Conservation (phyloP, 2,113 vertebrate genomes). For the Hystrix brachyura region DNA sequence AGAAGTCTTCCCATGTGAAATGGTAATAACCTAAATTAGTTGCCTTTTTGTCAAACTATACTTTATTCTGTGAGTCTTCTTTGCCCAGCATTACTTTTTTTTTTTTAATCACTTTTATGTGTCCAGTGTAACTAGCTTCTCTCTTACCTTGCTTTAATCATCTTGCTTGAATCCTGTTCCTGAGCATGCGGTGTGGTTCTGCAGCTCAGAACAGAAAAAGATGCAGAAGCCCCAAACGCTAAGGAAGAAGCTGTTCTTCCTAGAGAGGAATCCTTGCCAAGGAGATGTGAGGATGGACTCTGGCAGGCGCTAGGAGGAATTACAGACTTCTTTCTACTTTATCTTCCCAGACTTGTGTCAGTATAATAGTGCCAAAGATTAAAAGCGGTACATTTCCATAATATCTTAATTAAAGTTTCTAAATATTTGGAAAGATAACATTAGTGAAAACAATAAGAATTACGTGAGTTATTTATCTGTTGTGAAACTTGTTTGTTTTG, state of each 20-base stretch:
- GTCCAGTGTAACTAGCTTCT: neutral
- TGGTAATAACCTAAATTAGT: neutral
- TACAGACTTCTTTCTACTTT: slow-evolving; percentile 1
- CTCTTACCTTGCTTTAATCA: neutral
- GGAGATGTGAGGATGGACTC: slow-evolving; percentile 29
- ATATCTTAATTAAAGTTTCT: neutral
- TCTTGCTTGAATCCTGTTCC: neutral
- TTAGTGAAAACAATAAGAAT: slow-evolving; percentile 5
- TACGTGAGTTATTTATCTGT: slow-evolving; percentile 9
- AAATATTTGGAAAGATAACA: neutral
- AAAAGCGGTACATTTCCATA: neutral
- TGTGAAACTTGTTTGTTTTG: slow-evolving; percentile 28
- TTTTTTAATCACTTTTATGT: neutral
- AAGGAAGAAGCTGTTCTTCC: slow-evolving; percentile 46
- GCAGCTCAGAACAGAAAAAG: neutral
- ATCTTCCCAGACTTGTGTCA: neutral
- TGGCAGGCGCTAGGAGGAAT: neutral
- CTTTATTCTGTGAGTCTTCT: neutral
- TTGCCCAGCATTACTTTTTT: slow-evolving; percentile 7
- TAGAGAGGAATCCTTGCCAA: slow-evolving; percentile 49
- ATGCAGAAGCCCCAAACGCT: neutral
- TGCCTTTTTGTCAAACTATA: neutral
- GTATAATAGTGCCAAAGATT: neutral
- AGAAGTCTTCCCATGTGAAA: neutral
- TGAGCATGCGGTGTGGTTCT: neutral